Percentiles rank a stretch among this genome's conserved stretches.
Evolutionary conservation across 2,797 vertebrate genomes (phyloP).

Genomic region (Coregonus suidteri): DNA sequence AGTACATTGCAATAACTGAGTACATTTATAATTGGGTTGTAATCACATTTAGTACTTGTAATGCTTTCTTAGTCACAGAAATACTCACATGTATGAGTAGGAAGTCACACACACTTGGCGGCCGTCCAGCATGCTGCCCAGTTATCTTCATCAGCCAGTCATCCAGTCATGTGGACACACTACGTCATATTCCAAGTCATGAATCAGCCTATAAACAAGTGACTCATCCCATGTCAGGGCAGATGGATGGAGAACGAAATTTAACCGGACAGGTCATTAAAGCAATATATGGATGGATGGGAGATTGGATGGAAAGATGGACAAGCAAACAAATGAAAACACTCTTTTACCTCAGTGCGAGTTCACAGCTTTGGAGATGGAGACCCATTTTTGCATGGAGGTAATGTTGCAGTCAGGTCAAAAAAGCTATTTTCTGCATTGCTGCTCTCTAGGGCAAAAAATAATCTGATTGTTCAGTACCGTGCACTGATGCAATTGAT

Average conservation of each 20-base stretch:
- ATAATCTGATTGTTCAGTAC: constrained; percentile 36
- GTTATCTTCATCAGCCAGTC: constrained; percentile 11
- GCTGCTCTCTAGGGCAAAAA: background rate
- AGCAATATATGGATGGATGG: constrained; percentile 54
- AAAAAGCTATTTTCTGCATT: constrained; percentile 2
- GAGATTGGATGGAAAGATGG: constrained; percentile 8
- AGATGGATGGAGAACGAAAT: constrained; percentile 64
- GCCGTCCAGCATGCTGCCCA: background rate
- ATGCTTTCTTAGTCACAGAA: background rate
- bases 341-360: too few relatives aligned
- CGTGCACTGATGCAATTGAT: constrained; percentile 50
- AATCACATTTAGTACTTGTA: background rate
- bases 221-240: constrained; percentile 51
- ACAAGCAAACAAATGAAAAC: too few relatives aligned
- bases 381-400: background rate
- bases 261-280: constrained; percentile 66
- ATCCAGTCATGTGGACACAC: constrained; percentile 23
- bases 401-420: background rate
- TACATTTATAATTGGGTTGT: too few relatives aligned
- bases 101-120: background rate
- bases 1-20: background rate
- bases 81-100: background rate
- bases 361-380: background rate
- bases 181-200: constrained; percentile 48
- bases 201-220: constrained; percentile 55